Conservation (phyloP, 2,113 vertebrate species). For the Bucco capensis region DNA sequence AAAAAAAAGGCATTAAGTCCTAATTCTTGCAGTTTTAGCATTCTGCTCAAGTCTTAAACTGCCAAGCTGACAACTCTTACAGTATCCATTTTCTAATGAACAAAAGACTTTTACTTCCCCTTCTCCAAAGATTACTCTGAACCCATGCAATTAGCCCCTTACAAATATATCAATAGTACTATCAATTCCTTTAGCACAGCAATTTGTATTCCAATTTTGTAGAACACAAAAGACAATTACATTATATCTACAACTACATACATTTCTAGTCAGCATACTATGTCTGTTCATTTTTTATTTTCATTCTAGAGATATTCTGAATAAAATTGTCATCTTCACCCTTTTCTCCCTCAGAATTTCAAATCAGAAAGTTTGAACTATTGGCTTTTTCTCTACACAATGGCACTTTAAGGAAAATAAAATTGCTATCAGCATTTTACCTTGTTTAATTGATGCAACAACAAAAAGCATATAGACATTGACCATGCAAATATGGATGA, state of each 20-base stretch:
- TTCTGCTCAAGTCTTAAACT: neutral
- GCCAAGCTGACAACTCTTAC: neutral
- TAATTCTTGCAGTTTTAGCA: neutral
- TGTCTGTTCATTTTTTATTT: neutral
- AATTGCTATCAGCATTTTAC: neutral
- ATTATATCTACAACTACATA: neutral
- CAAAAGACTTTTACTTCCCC: neutral
- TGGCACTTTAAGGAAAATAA: neutral
- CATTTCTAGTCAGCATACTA: neutral
- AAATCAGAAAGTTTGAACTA: neutral
- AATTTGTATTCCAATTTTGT: neutral
- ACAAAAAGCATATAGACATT: neutral
- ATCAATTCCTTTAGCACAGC: neutral
- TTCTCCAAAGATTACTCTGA: neutral
- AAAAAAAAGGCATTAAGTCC: neutral
- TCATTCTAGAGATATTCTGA: neutral
- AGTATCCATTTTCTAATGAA: neutral
- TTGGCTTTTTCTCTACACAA: neutral
- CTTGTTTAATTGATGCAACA: neutral
- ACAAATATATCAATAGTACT: neutral
- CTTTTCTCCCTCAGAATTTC: neutral
- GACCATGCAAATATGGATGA: neutral
- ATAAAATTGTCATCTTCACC: neutral
- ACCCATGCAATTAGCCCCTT: neutral
- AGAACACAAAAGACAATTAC: neutral